Evolutionary conservation across 1,140 invertebrate species (phyloP), one percentile per base, ranked within the genome.

Genomic region (Papilio polytes): DNA sequence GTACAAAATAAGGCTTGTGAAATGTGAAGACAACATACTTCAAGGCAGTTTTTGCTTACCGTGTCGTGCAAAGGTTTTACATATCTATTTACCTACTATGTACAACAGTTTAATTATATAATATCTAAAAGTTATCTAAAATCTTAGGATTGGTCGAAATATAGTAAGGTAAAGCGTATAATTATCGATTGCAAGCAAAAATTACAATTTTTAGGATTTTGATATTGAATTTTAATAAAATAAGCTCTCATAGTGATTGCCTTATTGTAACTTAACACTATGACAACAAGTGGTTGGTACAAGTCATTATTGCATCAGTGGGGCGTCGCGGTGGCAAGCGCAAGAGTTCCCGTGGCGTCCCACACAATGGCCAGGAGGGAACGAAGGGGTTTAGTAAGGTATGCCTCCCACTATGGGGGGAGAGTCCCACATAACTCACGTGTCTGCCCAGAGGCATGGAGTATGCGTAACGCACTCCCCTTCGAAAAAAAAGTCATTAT

Each of bases 1-100:
- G 88, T 89, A 88, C 85, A 94, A 94, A 94, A 94, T 94, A 94
- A 94, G 93, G 93, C 92, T 94, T 85, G 93, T 94, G 92, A 93
- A 87, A 92, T 89, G 92, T 93, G 92, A 94, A 90, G 89, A 93
- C 88, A 80, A 88, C 84, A 86, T 85, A 89, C 22, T 82, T 89
- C 87, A 91, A 91, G 89, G 89, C 91, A 91, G 88, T 92, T 90
- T 82, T 90, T 87, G 85, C 84, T 87, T 90, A 91, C 87, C 87
- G 84, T 92, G 88, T 90, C 74, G 86, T 86, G 85, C 87, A 83
- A 56, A 78, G 74, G 18, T 77, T 15, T 66, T 70, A 56, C 51
- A 78, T 63, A 78, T 51, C 51, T 83, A 74, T 82, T 73, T 46
- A 80, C 31, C 83, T 88, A 89, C 73, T 91, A 91, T 90, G 82